Percentiles rank a stretch among this genome's conserved stretches.
phyloP scores from a whole-genome alignment of 2,113 vertebrate species.

The Uria lomvia region DNA sequence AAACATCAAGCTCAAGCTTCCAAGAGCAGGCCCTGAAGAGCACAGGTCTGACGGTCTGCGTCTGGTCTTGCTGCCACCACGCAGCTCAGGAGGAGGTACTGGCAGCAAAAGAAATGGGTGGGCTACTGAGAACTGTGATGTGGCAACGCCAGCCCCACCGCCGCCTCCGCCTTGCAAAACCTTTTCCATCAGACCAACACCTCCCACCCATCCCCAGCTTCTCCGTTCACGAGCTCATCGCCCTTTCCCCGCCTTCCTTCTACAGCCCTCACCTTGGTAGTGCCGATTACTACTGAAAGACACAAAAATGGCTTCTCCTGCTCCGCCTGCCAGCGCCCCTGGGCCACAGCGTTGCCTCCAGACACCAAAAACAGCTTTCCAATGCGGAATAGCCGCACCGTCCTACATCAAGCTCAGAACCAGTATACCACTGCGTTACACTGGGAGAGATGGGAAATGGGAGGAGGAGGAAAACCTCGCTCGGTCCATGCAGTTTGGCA shows the following conservation, averaged over 20 bases:
- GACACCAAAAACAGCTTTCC: background rate
- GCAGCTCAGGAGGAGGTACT: background rate
- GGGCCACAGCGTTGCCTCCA: background rate
- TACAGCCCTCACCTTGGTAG: rapidly evolving
- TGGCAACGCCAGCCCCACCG: background rate
- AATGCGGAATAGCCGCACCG: background rate
- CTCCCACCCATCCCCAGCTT: background rate
- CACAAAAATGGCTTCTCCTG: background rate
- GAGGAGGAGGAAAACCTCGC: background rate
- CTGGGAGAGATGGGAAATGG: background rate
- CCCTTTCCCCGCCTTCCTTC: background rate
- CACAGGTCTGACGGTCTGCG: background rate
- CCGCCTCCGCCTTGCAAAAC: background rate
- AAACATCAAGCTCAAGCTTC: background rate
- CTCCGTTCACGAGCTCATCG: rapidly evolving
- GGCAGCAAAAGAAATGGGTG: background rate
- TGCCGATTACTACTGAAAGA: rapidly evolving
- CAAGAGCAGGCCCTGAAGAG: background rate
- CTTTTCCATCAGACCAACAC: background rate
- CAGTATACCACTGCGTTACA: background rate
- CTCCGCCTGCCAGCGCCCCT: background rate
- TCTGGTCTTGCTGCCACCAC: background rate
- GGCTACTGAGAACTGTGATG: background rate
- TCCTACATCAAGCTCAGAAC: background rate
- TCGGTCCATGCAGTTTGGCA: background rate